phyloP scores from a whole-genome alignment of 2,888 invertebrate genomes.

The Marronus borbonicus region DNA sequence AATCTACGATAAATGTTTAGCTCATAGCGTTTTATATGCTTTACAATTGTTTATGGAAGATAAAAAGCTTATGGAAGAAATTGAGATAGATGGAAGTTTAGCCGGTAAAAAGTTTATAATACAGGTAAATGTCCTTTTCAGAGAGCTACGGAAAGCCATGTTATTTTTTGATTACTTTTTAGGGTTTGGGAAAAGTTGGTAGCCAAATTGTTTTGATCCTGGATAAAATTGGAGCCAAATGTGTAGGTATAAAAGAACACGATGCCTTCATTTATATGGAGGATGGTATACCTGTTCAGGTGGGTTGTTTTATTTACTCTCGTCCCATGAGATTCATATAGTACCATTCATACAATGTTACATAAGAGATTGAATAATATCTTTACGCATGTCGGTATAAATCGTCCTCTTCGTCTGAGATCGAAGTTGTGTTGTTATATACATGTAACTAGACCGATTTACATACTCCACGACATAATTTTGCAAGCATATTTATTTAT shows the following conservation, averaged over 20 bases:
- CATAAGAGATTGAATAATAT: not conserved
- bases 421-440: not conserved
- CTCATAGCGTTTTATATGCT: slow-evolving; percentile 61
- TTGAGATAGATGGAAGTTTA: slow-evolving; percentile 59
- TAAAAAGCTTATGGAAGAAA: slow-evolving; percentile 59
- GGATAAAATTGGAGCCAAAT: slow-evolving; percentile 62
- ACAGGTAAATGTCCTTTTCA: slow-evolving; percentile 21
- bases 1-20: slow-evolving; percentile 60
- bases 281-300: slow-evolving; percentile 63
- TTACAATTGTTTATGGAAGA: slow-evolving; percentile 63
- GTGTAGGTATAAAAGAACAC: slow-evolving; percentile 66
- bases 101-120: slow-evolving; percentile 65
- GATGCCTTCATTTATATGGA: slow-evolving; percentile 63
- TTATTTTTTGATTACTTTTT: not conserved
- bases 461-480: not conserved
- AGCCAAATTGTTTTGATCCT: slow-evolving; percentile 60
- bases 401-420: not conserved
- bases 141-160: no score
- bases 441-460: not conserved
- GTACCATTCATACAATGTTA: not conserved
- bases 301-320: slow-evolving; percentile 39
- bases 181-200: slow-evolving; percentile 67
- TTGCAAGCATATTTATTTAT: slow-evolving; percentile 22
- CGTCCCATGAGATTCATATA: no score
- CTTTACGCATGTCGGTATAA: not conserved